Conservation (phyloP, 2,113 vertebrate species). For the Corythornis madagascariensis region DNA sequence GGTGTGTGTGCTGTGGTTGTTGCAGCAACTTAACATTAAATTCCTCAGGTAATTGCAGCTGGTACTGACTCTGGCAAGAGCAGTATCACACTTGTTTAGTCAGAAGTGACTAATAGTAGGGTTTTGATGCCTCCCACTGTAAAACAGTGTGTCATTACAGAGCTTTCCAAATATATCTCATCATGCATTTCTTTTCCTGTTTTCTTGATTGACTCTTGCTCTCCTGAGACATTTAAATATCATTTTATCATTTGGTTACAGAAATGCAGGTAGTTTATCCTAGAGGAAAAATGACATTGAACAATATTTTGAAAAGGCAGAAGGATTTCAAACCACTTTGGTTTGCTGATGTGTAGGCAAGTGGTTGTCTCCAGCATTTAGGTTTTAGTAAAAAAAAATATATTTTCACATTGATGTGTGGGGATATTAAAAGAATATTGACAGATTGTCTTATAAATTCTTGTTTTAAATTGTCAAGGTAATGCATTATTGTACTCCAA, state of each 20-base stretch:
- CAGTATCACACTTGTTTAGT: neutral
- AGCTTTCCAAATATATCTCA: conserved; percentile 41
- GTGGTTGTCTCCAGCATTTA: neutral
- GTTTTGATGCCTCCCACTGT: conserved; percentile 16
- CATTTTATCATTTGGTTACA: neutral
- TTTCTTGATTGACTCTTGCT: conserved; percentile 18
- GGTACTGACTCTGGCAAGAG: neutral
- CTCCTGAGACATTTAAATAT: conserved; percentile 16
- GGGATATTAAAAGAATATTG: neutral
- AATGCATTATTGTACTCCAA: neutral
- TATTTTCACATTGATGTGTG: neutral
- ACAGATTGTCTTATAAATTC: neutral
- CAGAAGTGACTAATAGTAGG: conserved; percentile 21
- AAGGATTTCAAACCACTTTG: neutral
- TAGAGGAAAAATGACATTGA: neutral
- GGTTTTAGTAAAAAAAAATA: neutral
- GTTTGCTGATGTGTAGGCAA: neutral
- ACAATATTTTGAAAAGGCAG: conserved; percentile 24
- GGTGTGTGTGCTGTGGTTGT: neutral
- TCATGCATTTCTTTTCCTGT: neutral
- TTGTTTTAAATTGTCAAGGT: neutral
- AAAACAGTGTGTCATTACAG: conserved; percentile 26
- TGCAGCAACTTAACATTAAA: neutral
- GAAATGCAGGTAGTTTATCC: conserved; percentile 5
- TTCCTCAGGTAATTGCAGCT: neutral